phyloP scores from a whole-genome alignment of 1,140 invertebrate species.

The Drosophila willistoni region DNA sequence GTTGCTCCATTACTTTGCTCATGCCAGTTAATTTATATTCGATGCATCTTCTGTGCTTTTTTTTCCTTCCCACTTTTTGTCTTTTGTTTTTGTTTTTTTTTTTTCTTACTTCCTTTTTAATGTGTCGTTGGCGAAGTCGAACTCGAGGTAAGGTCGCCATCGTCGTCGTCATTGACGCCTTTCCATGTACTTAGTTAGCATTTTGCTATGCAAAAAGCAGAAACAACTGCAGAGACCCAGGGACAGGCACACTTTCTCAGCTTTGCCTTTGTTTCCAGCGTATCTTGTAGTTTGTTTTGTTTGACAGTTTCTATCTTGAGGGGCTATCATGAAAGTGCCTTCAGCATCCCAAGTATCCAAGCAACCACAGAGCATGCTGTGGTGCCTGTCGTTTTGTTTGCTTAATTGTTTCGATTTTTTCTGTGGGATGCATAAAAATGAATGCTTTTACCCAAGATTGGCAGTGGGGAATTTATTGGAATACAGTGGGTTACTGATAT shows the following conservation, averaged over 20 bases:
- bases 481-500: background rate
- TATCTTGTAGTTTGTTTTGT: conserved; percentile 77
- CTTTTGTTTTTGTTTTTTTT: conserved; percentile 26
- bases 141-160: conserved; percentile 35
- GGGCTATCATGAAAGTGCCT: conserved; percentile 42
- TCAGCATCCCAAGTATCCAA: conserved; percentile 15
- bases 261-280: conserved; percentile 48
- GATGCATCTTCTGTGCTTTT: conserved; percentile 58
- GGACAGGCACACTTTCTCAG: conserved; percentile 63
- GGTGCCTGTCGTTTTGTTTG: conserved; percentile 61
- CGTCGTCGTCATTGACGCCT: conserved; percentile 71
- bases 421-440: conserved; percentile 38
- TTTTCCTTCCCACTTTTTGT: conserved; percentile 12
- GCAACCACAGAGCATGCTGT: conserved; percentile 33
- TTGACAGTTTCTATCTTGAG: conserved; percentile 71
- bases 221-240: conserved; percentile 39
- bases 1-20: conserved; percentile 71
- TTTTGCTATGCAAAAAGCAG: conserved; percentile 61
- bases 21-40: conserved; percentile 77
- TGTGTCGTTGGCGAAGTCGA: conserved; percentile 49
- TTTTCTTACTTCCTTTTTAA: conserved; percentile 64
- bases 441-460: conserved; percentile 25
- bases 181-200: conserved; percentile 60
- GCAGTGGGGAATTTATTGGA: conserved; percentile 49
- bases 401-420: conserved; percentile 66